These are phyloP conservation scores for Potamarius usumacintae DNA, from an alignment of 2,113 vertebrate genomes.

Conservation along the genomic window DNA sequence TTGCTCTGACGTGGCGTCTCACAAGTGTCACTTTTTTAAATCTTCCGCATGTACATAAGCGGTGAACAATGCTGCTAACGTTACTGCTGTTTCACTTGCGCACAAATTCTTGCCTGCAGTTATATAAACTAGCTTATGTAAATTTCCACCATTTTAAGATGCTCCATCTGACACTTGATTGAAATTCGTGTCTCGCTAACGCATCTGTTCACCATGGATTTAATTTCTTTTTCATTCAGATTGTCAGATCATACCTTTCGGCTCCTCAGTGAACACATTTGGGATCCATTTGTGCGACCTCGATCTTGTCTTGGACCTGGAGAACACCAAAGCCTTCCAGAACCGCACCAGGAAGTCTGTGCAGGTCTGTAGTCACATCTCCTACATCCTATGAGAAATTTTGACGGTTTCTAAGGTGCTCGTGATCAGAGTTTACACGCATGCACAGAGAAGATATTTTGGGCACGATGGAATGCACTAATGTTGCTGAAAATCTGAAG, in stretches of 20 bases:
- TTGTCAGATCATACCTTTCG: constrained; percentile 82
- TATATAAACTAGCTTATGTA: no score
- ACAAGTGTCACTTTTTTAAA: no score
- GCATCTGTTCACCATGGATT: accelerated
- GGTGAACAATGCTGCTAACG: no score
- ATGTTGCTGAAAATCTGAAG: no score
- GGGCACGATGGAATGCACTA: no score
- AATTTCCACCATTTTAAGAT: no score
- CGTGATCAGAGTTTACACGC: neutral
- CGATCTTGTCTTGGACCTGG: constrained; percentile 87
- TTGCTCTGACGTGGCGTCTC: no score
- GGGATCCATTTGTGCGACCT: constrained; percentile 86
- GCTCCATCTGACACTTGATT: neutral
- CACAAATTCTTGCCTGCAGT: no score
- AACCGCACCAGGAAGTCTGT: constrained; percentile 62
- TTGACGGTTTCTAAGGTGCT: neutral
- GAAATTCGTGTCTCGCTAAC: neutral
- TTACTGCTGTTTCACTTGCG: no score
- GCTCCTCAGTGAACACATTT: constrained; percentile 88
- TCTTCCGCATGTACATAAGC: no score
- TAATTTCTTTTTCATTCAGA: constrained; percentile 65
- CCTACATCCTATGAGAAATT: neutral
- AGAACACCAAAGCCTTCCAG: constrained; percentile 80
- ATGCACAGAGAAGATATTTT: neutral
- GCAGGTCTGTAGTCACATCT: constrained; percentile 59